Conservation (phyloP, 2,113 vertebrate species). For the Rhinopomastus cyanomelas region DNA sequence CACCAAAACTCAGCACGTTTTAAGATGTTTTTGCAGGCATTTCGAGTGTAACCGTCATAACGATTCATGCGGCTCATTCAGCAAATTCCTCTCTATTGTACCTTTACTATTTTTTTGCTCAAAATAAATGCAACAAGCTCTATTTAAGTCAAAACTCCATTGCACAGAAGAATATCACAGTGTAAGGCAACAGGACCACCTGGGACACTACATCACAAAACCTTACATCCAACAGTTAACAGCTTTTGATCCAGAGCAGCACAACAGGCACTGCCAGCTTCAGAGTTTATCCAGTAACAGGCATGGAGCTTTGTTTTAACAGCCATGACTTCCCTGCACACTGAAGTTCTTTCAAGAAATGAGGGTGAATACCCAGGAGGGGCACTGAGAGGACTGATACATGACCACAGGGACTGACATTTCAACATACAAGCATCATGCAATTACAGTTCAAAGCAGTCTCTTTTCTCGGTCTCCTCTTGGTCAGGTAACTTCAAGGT, state of each 20-base stretch:
- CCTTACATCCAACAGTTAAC: not conserved
- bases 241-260: not conserved
- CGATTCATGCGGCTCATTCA: not conserved
- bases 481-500: fast-evolving
- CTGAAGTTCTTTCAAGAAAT: not conserved
- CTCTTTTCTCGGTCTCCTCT: not conserved
- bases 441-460: not conserved
- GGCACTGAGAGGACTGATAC: not conserved
- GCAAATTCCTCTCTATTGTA: not conserved
- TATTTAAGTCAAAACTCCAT: not conserved
- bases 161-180: not conserved
- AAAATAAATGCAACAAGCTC: not conserved
- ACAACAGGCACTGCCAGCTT: not conserved
- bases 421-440: not conserved
- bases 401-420: not conserved
- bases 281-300: not conserved
- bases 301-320: not conserved
- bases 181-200: not conserved
- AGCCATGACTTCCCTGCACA: not conserved
- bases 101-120: not conserved
- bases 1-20: not conserved
- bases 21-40: not conserved
- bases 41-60: not conserved
- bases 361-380: not conserved
- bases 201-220: not conserved